These are phyloP conservation scores for Macrotis lagotis DNA, from an alignment of 2,113 vertebrate genomes.

Conservation along the genomic window DNA sequence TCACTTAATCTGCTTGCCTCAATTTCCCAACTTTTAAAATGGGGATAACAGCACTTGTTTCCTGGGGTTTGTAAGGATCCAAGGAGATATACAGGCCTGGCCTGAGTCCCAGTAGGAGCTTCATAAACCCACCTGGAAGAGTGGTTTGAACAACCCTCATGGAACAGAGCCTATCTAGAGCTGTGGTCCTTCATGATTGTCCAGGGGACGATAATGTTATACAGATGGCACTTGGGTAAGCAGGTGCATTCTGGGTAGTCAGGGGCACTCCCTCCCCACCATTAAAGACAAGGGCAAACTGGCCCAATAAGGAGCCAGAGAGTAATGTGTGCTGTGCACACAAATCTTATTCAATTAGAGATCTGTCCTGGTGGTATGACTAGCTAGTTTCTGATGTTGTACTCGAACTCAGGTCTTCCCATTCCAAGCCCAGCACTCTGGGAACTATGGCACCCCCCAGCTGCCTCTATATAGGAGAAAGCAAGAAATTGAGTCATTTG, in stretches of 20 bases:
- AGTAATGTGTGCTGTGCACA: background rate
- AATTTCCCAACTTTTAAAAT: background rate
- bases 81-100: no score
- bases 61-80: background rate
- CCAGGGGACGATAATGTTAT: background rate
- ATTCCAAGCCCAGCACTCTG: background rate
- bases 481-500: background rate
- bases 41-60: background rate
- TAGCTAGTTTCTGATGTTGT: background rate
- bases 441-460: background rate
- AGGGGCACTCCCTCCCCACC: background rate
- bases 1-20: background rate
- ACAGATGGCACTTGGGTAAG: background rate
- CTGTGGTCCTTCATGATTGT: background rate
- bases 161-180: background rate
- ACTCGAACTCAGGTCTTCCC: background rate
- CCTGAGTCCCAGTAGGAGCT: no score
- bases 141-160: no score
- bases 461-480: background rate
- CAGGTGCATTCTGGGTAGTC: background rate
- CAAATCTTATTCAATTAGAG: no score
- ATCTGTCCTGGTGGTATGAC: rapidly evolving
- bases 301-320: background rate
- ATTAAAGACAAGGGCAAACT: background rate
- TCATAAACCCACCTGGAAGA: no score